These are phyloP conservation scores for Trinectes maculatus DNA, from an alignment of 2,113 vertebrate species.

Conservation along the genomic window DNA sequence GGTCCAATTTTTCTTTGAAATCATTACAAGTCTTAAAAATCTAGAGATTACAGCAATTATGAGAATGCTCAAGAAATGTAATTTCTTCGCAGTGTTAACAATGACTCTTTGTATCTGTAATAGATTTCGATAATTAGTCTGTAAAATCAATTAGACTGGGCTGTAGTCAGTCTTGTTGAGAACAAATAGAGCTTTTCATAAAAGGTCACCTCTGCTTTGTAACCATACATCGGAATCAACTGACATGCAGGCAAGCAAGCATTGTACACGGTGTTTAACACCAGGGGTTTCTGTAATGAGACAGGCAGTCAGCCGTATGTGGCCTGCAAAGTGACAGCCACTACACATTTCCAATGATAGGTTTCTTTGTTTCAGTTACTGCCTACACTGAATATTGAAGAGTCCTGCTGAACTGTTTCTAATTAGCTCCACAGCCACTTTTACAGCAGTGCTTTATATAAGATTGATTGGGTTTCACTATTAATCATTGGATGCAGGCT, in stretches of 20 bases:
- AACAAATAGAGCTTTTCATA: not conserved
- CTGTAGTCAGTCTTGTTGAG: not conserved
- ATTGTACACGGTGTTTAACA: not conserved
- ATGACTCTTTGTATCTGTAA: not conserved
- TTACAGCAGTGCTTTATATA: not conserved
- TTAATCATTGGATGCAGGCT: constrained; percentile 20
- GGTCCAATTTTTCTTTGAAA: not conserved
- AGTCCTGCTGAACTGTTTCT: constrained; percentile 13
- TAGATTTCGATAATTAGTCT: not conserved
- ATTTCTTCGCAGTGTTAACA: not conserved
- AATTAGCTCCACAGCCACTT: not conserved
- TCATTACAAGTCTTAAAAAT: too few species aligned
- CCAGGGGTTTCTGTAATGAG: constrained; percentile 1
- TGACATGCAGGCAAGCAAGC: not conserved
- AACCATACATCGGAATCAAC: not conserved
- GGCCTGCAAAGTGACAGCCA: not conserved
- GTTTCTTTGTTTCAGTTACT: constrained; percentile 14
- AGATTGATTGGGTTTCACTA: constrained; percentile 14
- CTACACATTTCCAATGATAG: not conserved
- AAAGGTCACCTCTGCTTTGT: not conserved
- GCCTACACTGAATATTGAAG: not conserved
- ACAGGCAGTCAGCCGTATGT: not conserved
- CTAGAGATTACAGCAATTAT: not conserved
- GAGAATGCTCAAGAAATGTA: not conserved
- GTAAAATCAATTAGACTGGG: not conserved